phyloP scores from a whole-genome alignment of 2,888 invertebrate species.

The Furcula furcula region DNA sequence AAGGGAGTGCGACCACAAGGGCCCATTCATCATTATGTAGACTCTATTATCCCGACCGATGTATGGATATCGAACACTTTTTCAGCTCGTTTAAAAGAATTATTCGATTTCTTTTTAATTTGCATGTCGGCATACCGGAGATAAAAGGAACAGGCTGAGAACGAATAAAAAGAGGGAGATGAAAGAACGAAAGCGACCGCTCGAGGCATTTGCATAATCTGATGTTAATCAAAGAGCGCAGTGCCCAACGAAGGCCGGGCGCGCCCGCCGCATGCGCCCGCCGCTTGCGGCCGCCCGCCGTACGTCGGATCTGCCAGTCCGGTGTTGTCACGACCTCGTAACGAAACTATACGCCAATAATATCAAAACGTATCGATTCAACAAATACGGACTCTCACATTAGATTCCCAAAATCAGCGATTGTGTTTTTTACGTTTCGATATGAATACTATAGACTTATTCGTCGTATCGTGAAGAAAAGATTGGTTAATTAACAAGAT shows the following conservation, averaged over 20 bases:
- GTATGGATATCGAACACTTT: slow-evolving; percentile 73
- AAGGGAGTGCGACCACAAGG: slow-evolving; percentile 54
- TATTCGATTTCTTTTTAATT: slow-evolving; percentile 62
- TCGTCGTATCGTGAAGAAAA: no score
- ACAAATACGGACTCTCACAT: no score
- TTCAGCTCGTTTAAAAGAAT: slow-evolving; percentile 73
- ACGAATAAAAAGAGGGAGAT: slow-evolving; percentile 68
- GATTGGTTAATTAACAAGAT: no score
- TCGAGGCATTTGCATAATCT: slow-evolving; percentile 79
- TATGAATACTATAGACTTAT: no score
- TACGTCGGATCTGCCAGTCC: slow-evolving; percentile 14
- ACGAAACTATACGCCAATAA: background rate
- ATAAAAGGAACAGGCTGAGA: slow-evolving; percentile 68
- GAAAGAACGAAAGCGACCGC: slow-evolving; percentile 76
- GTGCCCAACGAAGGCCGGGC: slow-evolving; percentile 15
- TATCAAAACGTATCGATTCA: no score
- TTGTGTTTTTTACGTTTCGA: no score
- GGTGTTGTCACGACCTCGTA: slow-evolving; percentile 17
- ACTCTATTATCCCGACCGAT: slow-evolving; percentile 61
- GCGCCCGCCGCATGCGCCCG: slow-evolving; percentile 15
- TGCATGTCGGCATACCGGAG: slow-evolving; percentile 74
- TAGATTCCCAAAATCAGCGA: no score
- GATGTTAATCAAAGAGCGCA: slow-evolving; percentile 77
- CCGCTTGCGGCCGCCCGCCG: slow-evolving; percentile 8
- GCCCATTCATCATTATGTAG: slow-evolving; percentile 70